Percentiles rank a stretch among this genome's conserved stretches.
Conservation (phyloP, 2,797 vertebrate species). For the Pseudochromis fuscus region DNA sequence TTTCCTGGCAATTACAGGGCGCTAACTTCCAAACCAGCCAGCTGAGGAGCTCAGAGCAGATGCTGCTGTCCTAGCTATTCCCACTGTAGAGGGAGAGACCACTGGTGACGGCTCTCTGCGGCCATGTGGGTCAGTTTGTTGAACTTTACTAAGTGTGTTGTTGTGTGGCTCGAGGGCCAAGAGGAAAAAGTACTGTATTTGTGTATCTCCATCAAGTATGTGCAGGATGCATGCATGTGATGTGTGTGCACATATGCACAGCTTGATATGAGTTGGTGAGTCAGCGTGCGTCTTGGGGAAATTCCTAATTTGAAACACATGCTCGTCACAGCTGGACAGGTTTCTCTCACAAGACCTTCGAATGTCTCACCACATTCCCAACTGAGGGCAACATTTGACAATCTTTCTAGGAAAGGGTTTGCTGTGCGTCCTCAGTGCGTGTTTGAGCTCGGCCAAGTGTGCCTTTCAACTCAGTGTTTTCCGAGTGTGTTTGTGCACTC, state of each 20-base stretch:
- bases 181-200: background rate
- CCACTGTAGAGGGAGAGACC: slow-evolving; percentile 17
- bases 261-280: slow-evolving; percentile 40
- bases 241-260: slow-evolving; percentile 25
- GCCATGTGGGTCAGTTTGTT: background rate
- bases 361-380: slow-evolving; percentile 79
- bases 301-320: slow-evolving; percentile 83
- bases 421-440: slow-evolving; percentile 29
- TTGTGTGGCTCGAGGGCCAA: background rate
- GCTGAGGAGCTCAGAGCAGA: slow-evolving; percentile 72
- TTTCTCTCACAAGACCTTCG: slow-evolving; percentile 76
- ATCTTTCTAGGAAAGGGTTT: slow-evolving; percentile 55
- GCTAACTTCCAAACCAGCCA: slow-evolving; percentile 65
- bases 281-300: slow-evolving; percentile 62
- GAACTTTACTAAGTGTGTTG: background rate
- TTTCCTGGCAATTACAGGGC: slow-evolving; percentile 85
- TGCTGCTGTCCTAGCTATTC: slow-evolving; percentile 62
- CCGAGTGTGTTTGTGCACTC: slow-evolving; percentile 65
- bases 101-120: slow-evolving; percentile 18
- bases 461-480: slow-evolving; percentile 54
- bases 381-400: slow-evolving; percentile 71
- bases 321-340: slow-evolving; percentile 76
- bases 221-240: slow-evolving; percentile 19
- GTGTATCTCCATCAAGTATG: background rate
- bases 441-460: slow-evolving; percentile 50